These are phyloP conservation scores for Procambarus virginalis DNA, from an alignment of 1,140 invertebrate species.

Conservation along the genomic window DNA sequence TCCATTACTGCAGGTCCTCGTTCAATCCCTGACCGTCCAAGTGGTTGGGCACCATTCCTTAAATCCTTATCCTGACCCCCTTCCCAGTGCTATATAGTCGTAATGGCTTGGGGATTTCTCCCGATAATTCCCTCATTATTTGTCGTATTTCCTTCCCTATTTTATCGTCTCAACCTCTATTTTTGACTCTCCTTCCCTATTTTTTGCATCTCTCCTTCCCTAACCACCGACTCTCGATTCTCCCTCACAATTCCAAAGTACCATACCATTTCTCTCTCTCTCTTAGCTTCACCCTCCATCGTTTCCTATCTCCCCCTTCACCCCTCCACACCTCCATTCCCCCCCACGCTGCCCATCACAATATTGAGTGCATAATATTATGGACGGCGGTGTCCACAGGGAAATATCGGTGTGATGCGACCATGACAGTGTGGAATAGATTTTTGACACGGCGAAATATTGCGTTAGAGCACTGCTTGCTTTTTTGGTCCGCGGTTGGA, in stretches of 20 bases:
- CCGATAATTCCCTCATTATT: too few relatives aligned
- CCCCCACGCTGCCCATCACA: conserved; percentile 56
- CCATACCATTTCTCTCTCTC: background rate
- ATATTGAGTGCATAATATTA: conserved; percentile 67
- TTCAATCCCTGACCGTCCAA: too few relatives aligned
- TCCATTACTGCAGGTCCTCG: too few relatives aligned
- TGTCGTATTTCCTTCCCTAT: too few relatives aligned
- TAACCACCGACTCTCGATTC: background rate
- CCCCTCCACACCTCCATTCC: background rate
- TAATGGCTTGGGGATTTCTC: too few relatives aligned
- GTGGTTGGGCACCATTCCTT: background rate
- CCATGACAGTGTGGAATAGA: conserved; percentile 64
- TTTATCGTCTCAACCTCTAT: too few relatives aligned
- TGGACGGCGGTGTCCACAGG: conserved; percentile 49
- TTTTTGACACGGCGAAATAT: conserved; percentile 66
- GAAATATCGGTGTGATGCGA: conserved; percentile 45
- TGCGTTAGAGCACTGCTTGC: conserved; percentile 48
- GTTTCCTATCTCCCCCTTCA: background rate
- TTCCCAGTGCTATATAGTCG: too few relatives aligned
- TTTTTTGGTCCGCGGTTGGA: background rate
- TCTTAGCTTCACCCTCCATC: background rate
- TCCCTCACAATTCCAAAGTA: background rate
- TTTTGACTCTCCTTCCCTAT: background rate
- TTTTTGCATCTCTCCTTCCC: background rate
- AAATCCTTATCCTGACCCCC: background rate